Evolutionary conservation across 1,140 invertebrate species (phyloP).

Genomic region (Orchestia grillus): DNA sequence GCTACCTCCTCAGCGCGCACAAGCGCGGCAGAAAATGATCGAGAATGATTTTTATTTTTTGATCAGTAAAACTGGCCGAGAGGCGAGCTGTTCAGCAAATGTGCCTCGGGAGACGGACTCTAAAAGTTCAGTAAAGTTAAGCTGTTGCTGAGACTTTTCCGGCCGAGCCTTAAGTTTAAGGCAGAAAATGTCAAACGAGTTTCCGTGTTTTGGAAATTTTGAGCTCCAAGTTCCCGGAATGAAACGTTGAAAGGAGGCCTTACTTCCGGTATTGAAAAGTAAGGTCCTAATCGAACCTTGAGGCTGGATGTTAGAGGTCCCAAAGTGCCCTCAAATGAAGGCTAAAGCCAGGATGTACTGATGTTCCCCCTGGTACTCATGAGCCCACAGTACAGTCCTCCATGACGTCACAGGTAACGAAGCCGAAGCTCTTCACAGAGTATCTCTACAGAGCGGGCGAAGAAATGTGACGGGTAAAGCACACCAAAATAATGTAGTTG

Average conservation of each 20-base stretch:
- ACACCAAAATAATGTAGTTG: too few species aligned
- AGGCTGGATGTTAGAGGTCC: neutral
- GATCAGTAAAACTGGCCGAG: neutral
- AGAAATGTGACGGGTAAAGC: too few species aligned
- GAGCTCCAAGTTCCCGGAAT: neutral
- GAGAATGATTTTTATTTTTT: neutral
- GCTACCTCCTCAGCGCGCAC: too few species aligned
- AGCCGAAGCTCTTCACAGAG: too few species aligned
- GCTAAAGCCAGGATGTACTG: neutral
- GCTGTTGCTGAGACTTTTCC: neutral
- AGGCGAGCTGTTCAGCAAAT: neutral
- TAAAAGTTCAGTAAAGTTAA: neutral
- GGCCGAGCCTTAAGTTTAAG: neutral
- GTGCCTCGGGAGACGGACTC: neutral
- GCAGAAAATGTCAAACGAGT: neutral
- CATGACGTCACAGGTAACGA: too few species aligned
- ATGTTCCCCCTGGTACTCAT: too few species aligned
- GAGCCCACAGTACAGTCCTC: too few species aligned
- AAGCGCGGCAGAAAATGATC: neutral
- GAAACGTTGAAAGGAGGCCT: neutral
- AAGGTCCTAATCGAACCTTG: neutral
- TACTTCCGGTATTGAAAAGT: neutral
- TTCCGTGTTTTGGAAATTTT: conserved; percentile 1
- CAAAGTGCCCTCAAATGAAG: neutral
- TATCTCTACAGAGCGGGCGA: too few species aligned